phyloP scores from a whole-genome alignment of 2,888 invertebrate genomes.

The Carterocephalus palaemon region DNA sequence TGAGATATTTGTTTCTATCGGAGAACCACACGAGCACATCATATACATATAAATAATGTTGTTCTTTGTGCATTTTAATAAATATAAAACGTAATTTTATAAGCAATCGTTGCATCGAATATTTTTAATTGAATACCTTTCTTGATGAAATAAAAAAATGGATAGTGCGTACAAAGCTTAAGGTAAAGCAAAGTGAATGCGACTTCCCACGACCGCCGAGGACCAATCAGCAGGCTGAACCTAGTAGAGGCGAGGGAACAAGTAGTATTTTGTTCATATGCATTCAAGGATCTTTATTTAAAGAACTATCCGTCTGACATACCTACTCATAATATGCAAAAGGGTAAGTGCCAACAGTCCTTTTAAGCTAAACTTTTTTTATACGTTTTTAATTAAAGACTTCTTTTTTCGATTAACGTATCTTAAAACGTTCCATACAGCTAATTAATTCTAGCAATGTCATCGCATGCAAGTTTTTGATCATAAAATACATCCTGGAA shows the following conservation, averaged over 20 bases:
- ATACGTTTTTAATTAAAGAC: too few species aligned
- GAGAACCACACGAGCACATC: too few species aligned
- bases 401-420: too few species aligned
- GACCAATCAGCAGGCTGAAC: slow-evolving; percentile 33
- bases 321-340: slow-evolving; percentile 1
- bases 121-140: neutral
- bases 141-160: neutral
- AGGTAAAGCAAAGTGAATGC: slow-evolving; percentile 37
- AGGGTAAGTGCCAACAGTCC: neutral
- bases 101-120: neutral
- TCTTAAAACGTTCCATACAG: too few species aligned
- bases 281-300: slow-evolving; percentile 20
- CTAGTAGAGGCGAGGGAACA: slow-evolving; percentile 27
- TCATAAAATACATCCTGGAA: too few species aligned
- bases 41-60: too few species aligned
- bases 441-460: too few species aligned
- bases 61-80: too few species aligned
- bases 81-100: neutral
- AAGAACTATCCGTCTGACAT: slow-evolving; percentile 16
- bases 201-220: slow-evolving; percentile 47
- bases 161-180: slow-evolving; percentile 28
- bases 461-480: too few species aligned
- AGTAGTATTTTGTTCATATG: slow-evolving; percentile 25
- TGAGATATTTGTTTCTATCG: too few species aligned
- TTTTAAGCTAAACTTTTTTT: neutral